Evolutionary conservation across 1,140 invertebrate genomes (phyloP), one percentile per base, ranked within the genome.

Genomic region (Cherax destructor): DNA sequence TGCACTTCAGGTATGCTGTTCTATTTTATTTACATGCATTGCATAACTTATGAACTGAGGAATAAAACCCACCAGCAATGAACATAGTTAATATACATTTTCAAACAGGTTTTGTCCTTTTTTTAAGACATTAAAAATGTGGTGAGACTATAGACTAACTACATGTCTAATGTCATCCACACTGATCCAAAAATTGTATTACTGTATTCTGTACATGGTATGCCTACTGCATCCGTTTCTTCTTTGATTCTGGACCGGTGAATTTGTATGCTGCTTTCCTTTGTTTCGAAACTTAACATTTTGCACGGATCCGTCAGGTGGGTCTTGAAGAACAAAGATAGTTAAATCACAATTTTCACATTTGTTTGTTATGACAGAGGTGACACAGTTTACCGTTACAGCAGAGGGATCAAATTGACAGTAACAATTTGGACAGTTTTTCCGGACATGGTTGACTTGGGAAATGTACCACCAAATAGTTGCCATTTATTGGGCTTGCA

Each of bases 311-410:
- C 24, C 69, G 9, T 30, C 24, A 2, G 81, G 81, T 18, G 81
- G 81, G 59, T 83, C 81, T 65, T 83, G 81, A 16, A 65, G 30
- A 52, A 83, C 59, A 69, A 69, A 83, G 1, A 83, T 61, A 18
- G 81, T 83, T 47, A 83, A 52, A 21, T 65, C 69, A 47, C 81
- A 83, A 6, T 61, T 18, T 11, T 47, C 30, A 49, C 81, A 83
- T 30, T 69, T 83, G n/a, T 69, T 65, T 11, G 81, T 83, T 65
- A 83, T 83, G 81, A 83, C 59, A 13, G 24, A 83, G 24, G 81
- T 69, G 30, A 65, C n/a, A n/a, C 81, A 83, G 30, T 83, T 30
- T n/a, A 83, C 81, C 0, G 81, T 83, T 41, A 65, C 61, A 4
- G 50, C 30, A 16, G 69, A 18, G 11, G 81, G 59, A 21, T 83